Percentiles rank a stretch among this genome's conserved stretches.
phyloP scores from a whole-genome alignment of 2,797 vertebrate species.

The Epinephelus awoara region DNA sequence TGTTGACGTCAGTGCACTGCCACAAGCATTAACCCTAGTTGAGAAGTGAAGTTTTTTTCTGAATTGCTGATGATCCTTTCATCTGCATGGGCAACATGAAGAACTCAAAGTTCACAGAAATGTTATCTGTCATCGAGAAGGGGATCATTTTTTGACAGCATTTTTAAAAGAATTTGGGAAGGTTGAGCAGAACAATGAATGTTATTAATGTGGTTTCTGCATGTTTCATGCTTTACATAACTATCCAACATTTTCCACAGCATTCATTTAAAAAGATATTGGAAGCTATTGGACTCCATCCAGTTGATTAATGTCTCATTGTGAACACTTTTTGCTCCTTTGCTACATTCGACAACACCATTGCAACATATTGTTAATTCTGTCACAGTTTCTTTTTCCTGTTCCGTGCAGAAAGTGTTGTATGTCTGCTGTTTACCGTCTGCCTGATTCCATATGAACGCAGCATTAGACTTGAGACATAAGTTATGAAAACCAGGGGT shows the following conservation, averaged over 20 bases:
- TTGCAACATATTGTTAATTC: no score
- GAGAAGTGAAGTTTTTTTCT: conserved; percentile 56
- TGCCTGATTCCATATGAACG: no score
- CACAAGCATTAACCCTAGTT: conserved; percentile 73
- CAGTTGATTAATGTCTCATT: neutral
- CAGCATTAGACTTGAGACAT: no score
- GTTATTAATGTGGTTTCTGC: conserved; percentile 12
- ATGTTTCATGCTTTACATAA: conserved; percentile 10
- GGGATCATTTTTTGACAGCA: conserved; percentile 35
- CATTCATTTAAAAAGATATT: neutral
- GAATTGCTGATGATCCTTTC: conserved; percentile 61
- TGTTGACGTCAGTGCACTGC: conserved; percentile 79
- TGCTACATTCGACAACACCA: no score
- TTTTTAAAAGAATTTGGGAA: conserved; percentile 23
- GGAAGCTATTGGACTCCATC: neutral
- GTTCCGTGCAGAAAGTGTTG: no score
- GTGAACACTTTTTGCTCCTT: no score
- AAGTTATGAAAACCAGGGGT: no score
- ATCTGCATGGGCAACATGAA: conserved; percentile 58
- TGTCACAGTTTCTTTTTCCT: no score
- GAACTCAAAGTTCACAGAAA: conserved; percentile 68
- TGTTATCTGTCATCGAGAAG: conserved; percentile 51
- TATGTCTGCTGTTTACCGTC: no score
- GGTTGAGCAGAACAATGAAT: conserved; percentile 20
- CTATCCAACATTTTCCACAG: conserved; percentile 9